A percentile compares a stretch with the other conserved stretches of the same genome.
Conservation (phyloP, 2,888 invertebrate species). For the Euplagia quadripunctaria region DNA sequence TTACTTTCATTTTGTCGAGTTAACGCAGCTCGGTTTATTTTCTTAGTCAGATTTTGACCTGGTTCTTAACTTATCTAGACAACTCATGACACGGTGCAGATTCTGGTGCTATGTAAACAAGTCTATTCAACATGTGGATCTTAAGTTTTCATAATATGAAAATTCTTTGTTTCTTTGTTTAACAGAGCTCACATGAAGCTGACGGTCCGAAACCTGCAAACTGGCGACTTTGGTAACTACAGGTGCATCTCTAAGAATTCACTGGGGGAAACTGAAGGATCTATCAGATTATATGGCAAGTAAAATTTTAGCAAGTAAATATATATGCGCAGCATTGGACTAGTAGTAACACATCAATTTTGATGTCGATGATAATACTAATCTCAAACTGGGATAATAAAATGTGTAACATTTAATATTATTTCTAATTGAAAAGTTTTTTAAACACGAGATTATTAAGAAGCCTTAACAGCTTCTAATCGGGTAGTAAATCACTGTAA, state of each 20-base stretch:
- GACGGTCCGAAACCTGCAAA: constrained; percentile 94
- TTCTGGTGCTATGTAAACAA: too few relatives aligned
- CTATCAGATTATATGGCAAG: constrained; percentile 95
- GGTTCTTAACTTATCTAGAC: too few relatives aligned
- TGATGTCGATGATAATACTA: background rate
- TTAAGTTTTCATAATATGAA: background rate
- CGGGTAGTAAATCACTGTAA: too few relatives aligned
- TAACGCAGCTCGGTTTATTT: too few relatives aligned
- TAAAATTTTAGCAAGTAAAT: constrained; percentile 8
- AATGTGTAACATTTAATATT: background rate
- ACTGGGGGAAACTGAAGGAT: constrained; percentile 97
- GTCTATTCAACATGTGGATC: too few relatives aligned
- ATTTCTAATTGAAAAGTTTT: background rate
- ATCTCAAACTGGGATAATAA: background rate
- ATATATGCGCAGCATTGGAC: too few relatives aligned
- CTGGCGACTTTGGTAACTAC: constrained; percentile 96
- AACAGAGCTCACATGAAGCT: constrained; percentile 94
- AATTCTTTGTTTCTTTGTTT: constrained; percentile 16
- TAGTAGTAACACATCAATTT: background rate
- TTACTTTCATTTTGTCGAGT: too few relatives aligned
- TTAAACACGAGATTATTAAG: background rate
- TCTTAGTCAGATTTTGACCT: too few relatives aligned
- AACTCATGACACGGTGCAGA: too few relatives aligned
- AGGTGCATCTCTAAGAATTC: constrained; percentile 97
- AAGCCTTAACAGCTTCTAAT: too few relatives aligned